Percentiles rank a stretch among this genome's conserved stretches.
These are phyloP conservation scores for Odontomachus brunneus DNA, from an alignment of 1,140 invertebrate species.

Conservation along the genomic window DNA sequence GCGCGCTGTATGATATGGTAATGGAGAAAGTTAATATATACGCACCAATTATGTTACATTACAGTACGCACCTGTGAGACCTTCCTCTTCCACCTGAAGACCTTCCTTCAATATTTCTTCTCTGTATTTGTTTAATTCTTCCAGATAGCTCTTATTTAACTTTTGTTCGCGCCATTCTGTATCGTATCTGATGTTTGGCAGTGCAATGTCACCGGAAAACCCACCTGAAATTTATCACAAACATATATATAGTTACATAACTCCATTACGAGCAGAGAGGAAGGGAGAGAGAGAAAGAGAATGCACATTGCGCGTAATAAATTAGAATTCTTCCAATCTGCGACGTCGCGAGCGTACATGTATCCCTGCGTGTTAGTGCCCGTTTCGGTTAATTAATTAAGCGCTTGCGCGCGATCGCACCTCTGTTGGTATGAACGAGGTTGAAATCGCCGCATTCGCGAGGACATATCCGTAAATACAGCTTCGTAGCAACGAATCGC, in stretches of 20 bases:
- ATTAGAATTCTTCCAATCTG: constrained; percentile 46
- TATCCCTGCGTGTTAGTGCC: constrained; percentile 11
- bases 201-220: constrained; percentile 93
- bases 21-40: no score
- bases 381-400: constrained; percentile 66
- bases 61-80: constrained; percentile 87
- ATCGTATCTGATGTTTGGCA: constrained; percentile 88
- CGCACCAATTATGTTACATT: neutral
- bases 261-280: constrained; percentile 9
- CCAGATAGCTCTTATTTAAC: constrained; percentile 88
- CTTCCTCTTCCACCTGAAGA: constrained; percentile 93
- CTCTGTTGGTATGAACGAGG: constrained; percentile 47
- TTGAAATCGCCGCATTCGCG: constrained; percentile 62
- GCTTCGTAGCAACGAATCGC: constrained; percentile 35
- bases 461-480: constrained; percentile 62
- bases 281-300: neutral
- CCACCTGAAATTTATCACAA: constrained; percentile 86
- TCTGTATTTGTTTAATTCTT: constrained; percentile 91
- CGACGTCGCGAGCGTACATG: neutral
- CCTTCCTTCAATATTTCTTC: constrained; percentile 92
- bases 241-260: neutral
- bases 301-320: constrained; percentile 31
- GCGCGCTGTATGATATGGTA: no score
- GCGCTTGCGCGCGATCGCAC: neutral
- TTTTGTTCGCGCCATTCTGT: constrained; percentile 85